Conservation (phyloP, 2,797 vertebrate genomes). For the Crenichthys baileyi region DNA sequence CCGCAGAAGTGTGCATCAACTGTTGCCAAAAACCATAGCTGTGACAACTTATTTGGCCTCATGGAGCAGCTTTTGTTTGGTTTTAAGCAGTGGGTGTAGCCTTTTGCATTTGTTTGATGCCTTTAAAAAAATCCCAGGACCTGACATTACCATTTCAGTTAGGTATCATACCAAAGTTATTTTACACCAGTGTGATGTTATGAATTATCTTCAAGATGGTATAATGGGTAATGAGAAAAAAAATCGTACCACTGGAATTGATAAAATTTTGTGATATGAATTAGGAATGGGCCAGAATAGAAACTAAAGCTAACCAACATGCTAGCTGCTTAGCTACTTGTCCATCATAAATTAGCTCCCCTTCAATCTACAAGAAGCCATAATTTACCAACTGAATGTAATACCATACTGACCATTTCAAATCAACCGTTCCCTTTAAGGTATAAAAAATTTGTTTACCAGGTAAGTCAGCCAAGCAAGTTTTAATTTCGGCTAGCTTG, state of each 20-base stretch:
- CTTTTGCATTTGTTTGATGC: neutral
- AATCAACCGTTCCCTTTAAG: neutral
- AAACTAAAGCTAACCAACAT: neutral
- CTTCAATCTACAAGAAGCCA: neutral
- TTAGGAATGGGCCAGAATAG: neutral
- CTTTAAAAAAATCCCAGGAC: neutral
- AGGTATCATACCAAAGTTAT: no score
- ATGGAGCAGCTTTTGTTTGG: constrained; percentile 1
- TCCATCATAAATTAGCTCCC: neutral
- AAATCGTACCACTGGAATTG: neutral
- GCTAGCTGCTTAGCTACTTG: neutral
- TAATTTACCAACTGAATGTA: neutral
- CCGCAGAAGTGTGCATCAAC: neutral
- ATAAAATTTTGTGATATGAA: neutral
- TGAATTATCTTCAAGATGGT: neutral
- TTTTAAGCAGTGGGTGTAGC: constrained; percentile 2
- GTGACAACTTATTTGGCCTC: neutral
- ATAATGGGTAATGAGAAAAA: neutral
- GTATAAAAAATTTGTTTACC: neutral
- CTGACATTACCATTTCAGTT: neutral
- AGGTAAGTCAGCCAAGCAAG: neutral
- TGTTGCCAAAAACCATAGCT: neutral
- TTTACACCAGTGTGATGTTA: neutral
- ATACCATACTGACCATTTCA: neutral
- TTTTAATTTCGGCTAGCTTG: neutral